Base-by-base conservation (phyloP, 2,113 vertebrate genomes). In the Chlorocebus sabaeus region DNA sequence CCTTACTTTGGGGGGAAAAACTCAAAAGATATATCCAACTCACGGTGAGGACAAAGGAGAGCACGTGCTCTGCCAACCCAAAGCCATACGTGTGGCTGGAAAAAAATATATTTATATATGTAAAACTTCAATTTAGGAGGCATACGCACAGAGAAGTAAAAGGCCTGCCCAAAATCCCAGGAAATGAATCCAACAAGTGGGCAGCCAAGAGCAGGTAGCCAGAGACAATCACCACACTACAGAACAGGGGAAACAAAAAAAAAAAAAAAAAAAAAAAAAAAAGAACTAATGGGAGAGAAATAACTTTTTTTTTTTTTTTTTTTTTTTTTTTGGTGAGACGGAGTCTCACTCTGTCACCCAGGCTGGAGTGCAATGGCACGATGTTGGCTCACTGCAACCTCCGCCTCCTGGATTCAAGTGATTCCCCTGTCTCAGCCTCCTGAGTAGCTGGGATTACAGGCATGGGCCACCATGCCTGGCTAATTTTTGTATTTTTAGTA, bases 31-130 rank as follows among this genome's bases (percentile, higher is more conserved):
- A 90, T 52, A 76, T 92, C 40, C 59, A 97, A 93, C 27, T 95
- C 50, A 30, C 80, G 83, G 12, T 57, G 45, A 96, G 52, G 92
- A 97, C 64, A 96, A 97, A 94, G 87, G 48, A 95, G 59, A 95
- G 30, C 75, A 95, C 48, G 57, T 70, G 82, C 23, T 86, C 61
- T 38, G 92, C 61, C 40, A 81, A 55, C 45, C 73, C 83, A 81
- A 93, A 92, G 78, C 52, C 40, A 30, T 50, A 43, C 92, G 38
- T 23, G 0, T 40, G 57, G 23, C 50, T 96, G 87, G 52, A 84
- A 89, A 95, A 57, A 85, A 35, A 92, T 55, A 64, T 64, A 64
- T 30, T 13, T 64, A 64, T 30, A 14, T 30, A 61, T 61, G 61
- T 10, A 80, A 48, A 92, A 61, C 20, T 13, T 94, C 23, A 32